These are phyloP conservation scores for Sapayoa aenigma DNA, from an alignment of 2,113 vertebrate genomes.

Conservation along the genomic window DNA sequence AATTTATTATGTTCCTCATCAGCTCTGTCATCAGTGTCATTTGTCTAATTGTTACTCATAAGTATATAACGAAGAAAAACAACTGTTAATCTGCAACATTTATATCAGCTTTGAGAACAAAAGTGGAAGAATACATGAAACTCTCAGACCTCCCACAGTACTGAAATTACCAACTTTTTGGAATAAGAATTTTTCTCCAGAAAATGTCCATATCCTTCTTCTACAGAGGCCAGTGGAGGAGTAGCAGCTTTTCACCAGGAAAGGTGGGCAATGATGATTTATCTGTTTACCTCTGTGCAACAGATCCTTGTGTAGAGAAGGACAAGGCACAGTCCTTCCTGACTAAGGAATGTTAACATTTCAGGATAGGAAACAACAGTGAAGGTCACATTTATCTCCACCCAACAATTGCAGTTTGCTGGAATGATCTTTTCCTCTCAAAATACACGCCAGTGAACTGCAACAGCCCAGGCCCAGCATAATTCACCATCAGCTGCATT, in stretches of 20 bases:
- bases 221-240: background rate
- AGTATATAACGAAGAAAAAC: constrained; percentile 28
- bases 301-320: background rate
- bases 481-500: background rate
- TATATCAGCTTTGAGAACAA: background rate
- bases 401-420: background rate
- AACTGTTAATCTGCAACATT: background rate
- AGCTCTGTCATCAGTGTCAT: constrained; percentile 35
- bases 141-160: background rate
- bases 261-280: background rate
- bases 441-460: background rate
- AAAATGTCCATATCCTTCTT: background rate
- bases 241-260: background rate
- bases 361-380: fast-evolving
- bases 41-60: background rate
- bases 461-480: background rate
- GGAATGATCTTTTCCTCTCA: background rate
- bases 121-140: background rate
- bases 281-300: background rate
- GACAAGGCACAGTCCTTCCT: background rate
- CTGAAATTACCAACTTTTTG: background rate
- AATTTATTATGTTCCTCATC: constrained; percentile 47
- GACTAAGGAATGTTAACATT: background rate
- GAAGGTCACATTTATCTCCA: background rate
- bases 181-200: background rate